Evolutionary conservation across 92 coral and sea anemone genomes (phyloP).

Genomic region (Metridium senile): DNA sequence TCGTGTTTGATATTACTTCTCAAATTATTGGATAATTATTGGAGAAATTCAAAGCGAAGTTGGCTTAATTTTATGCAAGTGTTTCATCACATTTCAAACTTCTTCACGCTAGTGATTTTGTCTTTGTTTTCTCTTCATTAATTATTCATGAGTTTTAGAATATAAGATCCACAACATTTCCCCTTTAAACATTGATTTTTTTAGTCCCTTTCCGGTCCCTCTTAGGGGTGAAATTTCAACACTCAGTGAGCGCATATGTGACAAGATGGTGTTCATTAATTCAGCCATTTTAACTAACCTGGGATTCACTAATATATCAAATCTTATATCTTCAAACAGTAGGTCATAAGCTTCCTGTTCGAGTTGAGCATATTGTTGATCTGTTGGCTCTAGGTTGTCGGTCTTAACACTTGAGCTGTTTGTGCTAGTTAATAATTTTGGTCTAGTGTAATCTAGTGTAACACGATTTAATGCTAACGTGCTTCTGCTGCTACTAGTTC

Average conservation of each 20-base stretch:
- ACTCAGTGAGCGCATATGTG: conserved; percentile 23
- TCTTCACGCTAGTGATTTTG: no score
- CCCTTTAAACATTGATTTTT: conserved; percentile 14
- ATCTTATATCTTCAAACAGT: conserved; percentile 31
- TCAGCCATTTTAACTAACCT: conserved; percentile 45
- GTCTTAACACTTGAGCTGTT: not conserved
- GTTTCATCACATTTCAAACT: no score
- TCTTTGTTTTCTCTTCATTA: no score
- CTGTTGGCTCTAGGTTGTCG: not conserved
- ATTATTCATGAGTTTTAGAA: no score
- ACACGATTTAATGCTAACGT: conserved; percentile 63
- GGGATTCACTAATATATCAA: conserved; percentile 28
- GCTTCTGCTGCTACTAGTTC: conserved; percentile 71
- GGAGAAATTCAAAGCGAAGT: no score
- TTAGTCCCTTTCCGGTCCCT: conserved; percentile 41
- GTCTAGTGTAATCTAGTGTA: conserved; percentile 56
- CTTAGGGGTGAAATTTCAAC: conserved; percentile 30
- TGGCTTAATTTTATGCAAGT: no score
- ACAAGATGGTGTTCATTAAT: conserved; percentile 21
- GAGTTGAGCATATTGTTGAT: not conserved
- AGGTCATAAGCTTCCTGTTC: conserved; percentile 27
- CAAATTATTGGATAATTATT: no score
- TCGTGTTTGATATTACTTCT: no score
- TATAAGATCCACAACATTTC: no score
- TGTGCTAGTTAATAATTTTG: not conserved